Conservation (phyloP, 1,140 invertebrate genomes). For the Nasonia vitripennis region DNA sequence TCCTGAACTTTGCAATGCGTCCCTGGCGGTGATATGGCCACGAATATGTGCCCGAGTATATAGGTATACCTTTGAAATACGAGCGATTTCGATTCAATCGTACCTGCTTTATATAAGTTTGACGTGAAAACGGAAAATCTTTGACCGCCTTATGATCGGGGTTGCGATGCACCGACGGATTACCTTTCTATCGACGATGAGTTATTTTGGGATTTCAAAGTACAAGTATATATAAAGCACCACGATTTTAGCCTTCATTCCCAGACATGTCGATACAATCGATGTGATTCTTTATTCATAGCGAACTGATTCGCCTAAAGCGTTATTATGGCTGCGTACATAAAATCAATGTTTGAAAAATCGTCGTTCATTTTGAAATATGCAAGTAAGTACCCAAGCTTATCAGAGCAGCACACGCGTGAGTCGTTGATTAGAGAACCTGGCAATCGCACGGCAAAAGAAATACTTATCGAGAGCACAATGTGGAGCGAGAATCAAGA, state of each 20-base stretch:
- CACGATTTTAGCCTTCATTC: not conserved
- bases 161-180: not conserved
- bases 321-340: too few relatives aligned
- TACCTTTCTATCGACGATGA: not conserved
- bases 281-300: not conserved
- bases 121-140: not conserved
- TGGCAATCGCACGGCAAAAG: not conserved
- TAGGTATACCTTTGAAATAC: not conserved
- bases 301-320: not conserved
- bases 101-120: not conserved
- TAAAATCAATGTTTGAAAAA: too few relatives aligned
- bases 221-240: not conserved
- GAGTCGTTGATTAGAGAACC: not conserved
- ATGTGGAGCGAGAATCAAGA: slow-evolving; percentile 20
- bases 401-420: not conserved
- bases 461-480: not conserved
- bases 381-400: too few relatives aligned
- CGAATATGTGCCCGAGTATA: not conserved
- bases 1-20: slow-evolving; percentile 53
- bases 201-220: not conserved
- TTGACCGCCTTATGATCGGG: not conserved
- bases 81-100: slow-evolving; percentile 9
- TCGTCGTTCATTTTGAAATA: too few relatives aligned
- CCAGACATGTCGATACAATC: not conserved
- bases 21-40: slow-evolving; percentile 30